These are phyloP conservation scores for Hydrotaea cyrtoneurina DNA, from an alignment of 2,888 invertebrate genomes.

Conservation along the genomic window DNA sequence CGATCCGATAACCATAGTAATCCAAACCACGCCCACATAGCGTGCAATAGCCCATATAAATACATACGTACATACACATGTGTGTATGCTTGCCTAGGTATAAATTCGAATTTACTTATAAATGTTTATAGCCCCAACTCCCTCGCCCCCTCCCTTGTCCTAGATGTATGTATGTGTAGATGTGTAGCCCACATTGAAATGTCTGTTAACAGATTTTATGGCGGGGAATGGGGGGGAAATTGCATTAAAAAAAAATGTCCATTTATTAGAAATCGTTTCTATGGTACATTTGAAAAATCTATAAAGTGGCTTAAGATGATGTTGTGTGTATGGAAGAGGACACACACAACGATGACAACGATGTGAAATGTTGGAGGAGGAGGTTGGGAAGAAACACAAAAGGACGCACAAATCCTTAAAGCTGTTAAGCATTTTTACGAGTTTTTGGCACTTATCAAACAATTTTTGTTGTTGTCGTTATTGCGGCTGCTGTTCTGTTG, in stretches of 20 bases:
- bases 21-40: background rate
- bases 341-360: background rate
- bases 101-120: background rate
- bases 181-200: constrained; percentile 21
- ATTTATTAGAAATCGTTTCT: constrained; percentile 21
- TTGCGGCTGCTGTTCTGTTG: background rate
- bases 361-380: background rate
- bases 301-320: constrained; percentile 29
- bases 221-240: background rate
- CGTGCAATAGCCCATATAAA: constrained; percentile 19
- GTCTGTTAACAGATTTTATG: constrained; percentile 42
- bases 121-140: background rate
- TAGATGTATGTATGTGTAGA: background rate
- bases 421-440: constrained; percentile 40
- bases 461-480: background rate
- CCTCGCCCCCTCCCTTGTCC: background rate
- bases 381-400: too few species aligned
- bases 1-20: constrained; percentile 1
- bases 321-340: background rate
- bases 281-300: background rate
- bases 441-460: constrained; percentile 39
- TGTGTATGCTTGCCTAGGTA: background rate
- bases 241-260: constrained; percentile 17
- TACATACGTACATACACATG: background rate
- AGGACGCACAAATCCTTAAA: constrained; percentile 31